Percentiles rank a stretch among this genome's conserved stretches.
These are phyloP conservation scores for Pandemis heparana DNA, from an alignment of 2,888 invertebrate genomes.

Conservation along the genomic window DNA sequence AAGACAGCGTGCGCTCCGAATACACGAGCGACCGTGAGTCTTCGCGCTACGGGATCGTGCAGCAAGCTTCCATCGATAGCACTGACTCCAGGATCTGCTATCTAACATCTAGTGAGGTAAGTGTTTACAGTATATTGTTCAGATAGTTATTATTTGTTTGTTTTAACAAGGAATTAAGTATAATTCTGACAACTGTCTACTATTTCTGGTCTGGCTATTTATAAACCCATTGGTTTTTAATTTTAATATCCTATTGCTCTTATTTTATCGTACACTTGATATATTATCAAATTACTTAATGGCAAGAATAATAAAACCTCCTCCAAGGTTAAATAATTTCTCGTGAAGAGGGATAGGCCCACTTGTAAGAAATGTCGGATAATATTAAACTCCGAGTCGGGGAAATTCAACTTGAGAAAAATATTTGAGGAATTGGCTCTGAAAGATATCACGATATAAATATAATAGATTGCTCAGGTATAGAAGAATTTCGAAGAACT, in stretches of 20 bases:
- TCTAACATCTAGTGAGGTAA: constrained; percentile 97
- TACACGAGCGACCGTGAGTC: constrained; percentile 96
- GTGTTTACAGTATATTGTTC: constrained; percentile 56
- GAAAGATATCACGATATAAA: constrained; percentile 29
- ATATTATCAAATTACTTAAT: constrained; percentile 5
- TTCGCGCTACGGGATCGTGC: constrained; percentile 94
- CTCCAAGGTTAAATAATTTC: constrained; percentile 16
- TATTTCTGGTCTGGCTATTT: background rate
- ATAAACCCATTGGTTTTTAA: background rate
- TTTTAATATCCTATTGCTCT: background rate
- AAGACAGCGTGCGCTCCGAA: constrained; percentile 95
- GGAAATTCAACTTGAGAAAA: constrained; percentile 33
- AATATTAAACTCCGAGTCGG: constrained; percentile 29
- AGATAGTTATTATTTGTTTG: too few relatives aligned
- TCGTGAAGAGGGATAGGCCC: constrained; percentile 22
- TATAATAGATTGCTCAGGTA: constrained; percentile 26
- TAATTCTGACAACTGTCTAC: background rate
- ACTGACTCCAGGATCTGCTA: constrained; percentile 97
- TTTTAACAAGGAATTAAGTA: background rate
- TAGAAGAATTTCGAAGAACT: constrained; percentile 16
- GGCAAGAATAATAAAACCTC: constrained; percentile 5
- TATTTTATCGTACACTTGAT: constrained; percentile 6
- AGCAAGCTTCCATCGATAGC: constrained; percentile 97
- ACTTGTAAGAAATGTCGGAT: constrained; percentile 27
- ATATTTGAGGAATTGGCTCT: constrained; percentile 31